Evolutionary conservation across 2,888 invertebrate species (phyloP).

Genomic region (Drosophila parthenogenetica): DNA sequence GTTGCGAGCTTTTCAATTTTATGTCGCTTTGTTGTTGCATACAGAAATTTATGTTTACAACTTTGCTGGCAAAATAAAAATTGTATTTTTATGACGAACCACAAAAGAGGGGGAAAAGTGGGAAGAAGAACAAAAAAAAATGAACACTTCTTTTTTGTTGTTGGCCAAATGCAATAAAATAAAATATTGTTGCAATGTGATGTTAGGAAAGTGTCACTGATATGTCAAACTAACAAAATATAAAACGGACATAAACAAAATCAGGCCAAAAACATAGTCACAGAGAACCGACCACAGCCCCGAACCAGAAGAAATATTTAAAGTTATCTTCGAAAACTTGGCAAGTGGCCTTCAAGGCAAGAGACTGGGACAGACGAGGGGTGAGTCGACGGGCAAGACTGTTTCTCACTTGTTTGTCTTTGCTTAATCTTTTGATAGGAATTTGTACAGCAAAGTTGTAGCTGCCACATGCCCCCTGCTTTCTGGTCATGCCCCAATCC

Average conservation of each 20-base stretch:
- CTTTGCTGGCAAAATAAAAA: slow-evolving; percentile 70
- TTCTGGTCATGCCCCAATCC: too few species aligned
- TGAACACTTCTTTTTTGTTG: slow-evolving; percentile 35
- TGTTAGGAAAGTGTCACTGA: slow-evolving; percentile 74
- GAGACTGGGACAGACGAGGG: not conserved
- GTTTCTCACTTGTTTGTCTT: slow-evolving; percentile 74
- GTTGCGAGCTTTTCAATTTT: slow-evolving; percentile 75
- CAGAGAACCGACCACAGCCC: slow-evolving; percentile 6
- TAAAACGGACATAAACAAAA: slow-evolving; percentile 70
- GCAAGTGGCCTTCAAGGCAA: slow-evolving; percentile 48
- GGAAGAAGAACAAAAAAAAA: slow-evolving; percentile 12
- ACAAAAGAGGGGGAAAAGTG: not conserved
- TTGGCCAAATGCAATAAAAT: slow-evolving; percentile 63
- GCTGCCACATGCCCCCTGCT: slow-evolving; percentile 13
- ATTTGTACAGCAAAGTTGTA: slow-evolving; percentile 77
- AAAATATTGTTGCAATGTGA: slow-evolving; percentile 72
- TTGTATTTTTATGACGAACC: slow-evolving; percentile 67
- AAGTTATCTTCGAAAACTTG: slow-evolving; percentile 76
- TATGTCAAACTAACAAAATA: slow-evolving; percentile 80
- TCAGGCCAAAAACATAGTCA: slow-evolving; percentile 34
- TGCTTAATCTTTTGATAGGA: slow-evolving; percentile 82
- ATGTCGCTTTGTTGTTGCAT: slow-evolving; percentile 52
- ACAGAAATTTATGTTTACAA: slow-evolving; percentile 73
- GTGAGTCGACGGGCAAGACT: slow-evolving; percentile 15
- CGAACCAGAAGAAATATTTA: slow-evolving; percentile 63